Percentiles rank a stretch among this genome's conserved stretches.
Evolutionary conservation across 2,113 vertebrate genomes (phyloP).

Genomic region (Hemicordylus capensis): DNA sequence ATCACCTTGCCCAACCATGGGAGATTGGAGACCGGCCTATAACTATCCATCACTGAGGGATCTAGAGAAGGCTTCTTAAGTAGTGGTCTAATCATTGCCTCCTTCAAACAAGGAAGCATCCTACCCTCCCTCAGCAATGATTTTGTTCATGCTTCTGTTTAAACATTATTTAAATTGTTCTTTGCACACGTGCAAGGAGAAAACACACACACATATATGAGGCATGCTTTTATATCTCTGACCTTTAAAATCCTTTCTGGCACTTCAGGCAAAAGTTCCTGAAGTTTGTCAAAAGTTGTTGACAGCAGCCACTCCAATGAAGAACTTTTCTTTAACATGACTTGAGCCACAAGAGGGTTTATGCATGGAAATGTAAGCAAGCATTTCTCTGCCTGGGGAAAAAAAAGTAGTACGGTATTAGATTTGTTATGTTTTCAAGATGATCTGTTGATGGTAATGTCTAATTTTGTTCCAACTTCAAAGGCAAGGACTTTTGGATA

Average conservation of each 20-base stretch:
- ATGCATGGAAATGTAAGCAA: constrained; percentile 87
- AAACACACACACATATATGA: background rate
- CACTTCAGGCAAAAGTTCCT: constrained; percentile 85
- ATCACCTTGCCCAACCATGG: too few species aligned
- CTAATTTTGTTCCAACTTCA: background rate
- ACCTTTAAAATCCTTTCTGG: constrained; percentile 92
- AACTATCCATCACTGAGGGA: too few species aligned
- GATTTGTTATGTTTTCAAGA: constrained; percentile 45
- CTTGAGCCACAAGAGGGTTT: constrained; percentile 88
- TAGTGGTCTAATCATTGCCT: too few species aligned
- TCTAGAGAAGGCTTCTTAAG: too few species aligned
- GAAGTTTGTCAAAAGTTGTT: constrained; percentile 81
- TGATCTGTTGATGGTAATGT: constrained; percentile 19
- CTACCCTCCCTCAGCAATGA: too few species aligned
- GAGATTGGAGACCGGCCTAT: too few species aligned
- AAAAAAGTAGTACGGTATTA: constrained; percentile 42
- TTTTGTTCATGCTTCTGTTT: too few species aligned
- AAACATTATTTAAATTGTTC: too few species aligned
- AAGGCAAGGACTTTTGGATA: background rate
- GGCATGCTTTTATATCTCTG: constrained; percentile 15
- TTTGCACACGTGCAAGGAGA: too few species aligned
- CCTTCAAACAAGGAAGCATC: too few species aligned
- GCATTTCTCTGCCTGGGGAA: constrained; percentile 81
- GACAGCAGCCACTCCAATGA: constrained; percentile 82
- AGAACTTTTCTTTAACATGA: constrained; percentile 83